These are phyloP conservation scores for Ia io DNA, from an alignment of 2,113 vertebrate genomes.

Conservation along the genomic window DNA sequence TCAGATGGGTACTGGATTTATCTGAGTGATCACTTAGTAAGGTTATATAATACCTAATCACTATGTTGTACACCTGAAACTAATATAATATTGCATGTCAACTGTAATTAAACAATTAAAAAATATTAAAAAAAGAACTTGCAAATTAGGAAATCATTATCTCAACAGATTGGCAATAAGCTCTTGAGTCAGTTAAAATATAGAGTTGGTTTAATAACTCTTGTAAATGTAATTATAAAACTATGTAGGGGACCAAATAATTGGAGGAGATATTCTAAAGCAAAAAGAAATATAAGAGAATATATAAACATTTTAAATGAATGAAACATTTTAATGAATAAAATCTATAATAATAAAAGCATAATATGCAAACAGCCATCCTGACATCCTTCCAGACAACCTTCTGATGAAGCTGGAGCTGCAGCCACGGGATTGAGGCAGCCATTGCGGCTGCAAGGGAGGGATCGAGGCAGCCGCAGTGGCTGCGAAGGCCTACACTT, in stretches of 20 bases:
- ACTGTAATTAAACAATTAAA: not conserved
- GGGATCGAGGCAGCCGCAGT: too few relatives aligned
- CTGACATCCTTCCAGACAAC: too few relatives aligned
- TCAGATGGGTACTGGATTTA: not conserved
- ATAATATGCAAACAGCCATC: too few relatives aligned
- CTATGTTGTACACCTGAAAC: not conserved
- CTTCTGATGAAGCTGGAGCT: fast-evolving
- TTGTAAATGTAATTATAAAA: not conserved
- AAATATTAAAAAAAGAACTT: not conserved
- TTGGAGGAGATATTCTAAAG: not conserved
- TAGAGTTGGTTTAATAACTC: not conserved
- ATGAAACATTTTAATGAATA: too few relatives aligned
- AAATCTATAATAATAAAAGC: too few relatives aligned
- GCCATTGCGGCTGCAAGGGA: too few relatives aligned
- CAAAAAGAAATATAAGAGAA: not conserved
- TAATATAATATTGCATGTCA: not conserved
- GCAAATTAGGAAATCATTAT: not conserved
- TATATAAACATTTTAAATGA: not conserved
- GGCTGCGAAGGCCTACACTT: too few relatives aligned
- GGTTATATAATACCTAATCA: not conserved
- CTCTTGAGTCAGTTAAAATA: not conserved
- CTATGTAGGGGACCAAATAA: not conserved
- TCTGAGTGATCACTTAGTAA: not conserved
- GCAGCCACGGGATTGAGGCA: too few relatives aligned
- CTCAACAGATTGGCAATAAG: not conserved